Percentiles rank a stretch among this genome's conserved stretches.
phyloP scores from a whole-genome alignment of 2,888 invertebrate species.

The Caenorhabditis virilis region DNA sequence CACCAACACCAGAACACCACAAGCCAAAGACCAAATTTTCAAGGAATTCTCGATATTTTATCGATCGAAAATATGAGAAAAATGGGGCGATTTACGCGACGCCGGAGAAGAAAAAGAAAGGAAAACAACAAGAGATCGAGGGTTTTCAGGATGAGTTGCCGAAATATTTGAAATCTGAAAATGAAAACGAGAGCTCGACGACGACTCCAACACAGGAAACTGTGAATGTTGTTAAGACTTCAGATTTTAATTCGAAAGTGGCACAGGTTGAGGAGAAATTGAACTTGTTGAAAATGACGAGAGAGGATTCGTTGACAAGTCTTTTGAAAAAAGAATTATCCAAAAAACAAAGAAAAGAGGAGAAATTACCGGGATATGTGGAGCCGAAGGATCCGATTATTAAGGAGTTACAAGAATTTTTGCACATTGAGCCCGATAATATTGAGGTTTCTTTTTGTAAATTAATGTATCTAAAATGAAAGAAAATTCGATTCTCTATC shows the following conservation, averaged over 20 bases:
- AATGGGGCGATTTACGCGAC: slow-evolving; percentile 5
- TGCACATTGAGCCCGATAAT: slow-evolving; percentile 27
- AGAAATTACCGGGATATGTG: slow-evolving; percentile 24
- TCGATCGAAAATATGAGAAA: neutral
- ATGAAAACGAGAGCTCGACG: neutral
- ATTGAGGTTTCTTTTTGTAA: slow-evolving; percentile 9
- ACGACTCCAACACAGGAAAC: slow-evolving; percentile 14
- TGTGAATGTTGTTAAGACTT: too few species aligned
- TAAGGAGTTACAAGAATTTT: slow-evolving; percentile 28
- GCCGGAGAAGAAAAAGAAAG: neutral
- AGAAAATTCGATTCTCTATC: too few species aligned
- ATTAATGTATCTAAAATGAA: too few species aligned
- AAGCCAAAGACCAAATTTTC: neutral
- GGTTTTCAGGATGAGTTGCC: slow-evolving; percentile 35
- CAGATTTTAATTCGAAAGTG: slow-evolving; percentile 18
- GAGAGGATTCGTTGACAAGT: slow-evolving; percentile 28
- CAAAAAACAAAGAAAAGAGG: neutral
- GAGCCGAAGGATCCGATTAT: slow-evolving; percentile 39
- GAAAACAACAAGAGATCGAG: slow-evolving; percentile 9
- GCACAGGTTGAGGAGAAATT: slow-evolving; percentile 2
- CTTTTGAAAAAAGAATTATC: slow-evolving; percentile 11
- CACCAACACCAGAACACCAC: slow-evolving; percentile 4
- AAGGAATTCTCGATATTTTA: neutral
- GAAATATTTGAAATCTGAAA: slow-evolving; percentile 15
- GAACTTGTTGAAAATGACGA: slow-evolving; percentile 7